Conservation (phyloP, 2,797 vertebrate species). For the Melanotaenia maccullochi region DNA sequence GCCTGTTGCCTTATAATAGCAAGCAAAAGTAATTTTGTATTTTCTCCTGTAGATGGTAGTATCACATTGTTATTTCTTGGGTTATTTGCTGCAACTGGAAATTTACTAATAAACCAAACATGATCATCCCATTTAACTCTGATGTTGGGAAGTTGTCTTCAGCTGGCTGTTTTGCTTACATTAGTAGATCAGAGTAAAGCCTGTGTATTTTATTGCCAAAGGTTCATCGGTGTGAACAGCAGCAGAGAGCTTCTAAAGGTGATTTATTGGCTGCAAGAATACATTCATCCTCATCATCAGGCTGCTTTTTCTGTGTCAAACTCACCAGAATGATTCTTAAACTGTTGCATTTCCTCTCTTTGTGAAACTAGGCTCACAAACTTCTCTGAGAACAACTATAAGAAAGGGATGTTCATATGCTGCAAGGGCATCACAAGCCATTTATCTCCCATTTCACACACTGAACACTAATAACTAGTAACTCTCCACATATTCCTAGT, state of each 20-base stretch:
- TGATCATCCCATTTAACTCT: neutral
- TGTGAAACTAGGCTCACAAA: neutral
- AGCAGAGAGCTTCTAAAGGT: conserved; percentile 1
- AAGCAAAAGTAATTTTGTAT: conserved; percentile 11
- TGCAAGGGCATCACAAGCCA: conserved; percentile 5
- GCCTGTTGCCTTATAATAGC: no score
- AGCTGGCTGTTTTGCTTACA: no score
- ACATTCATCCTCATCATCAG: neutral
- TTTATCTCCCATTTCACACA: conserved; percentile 19
- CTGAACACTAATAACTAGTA: conserved; percentile 17
- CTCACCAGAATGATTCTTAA: neutral
- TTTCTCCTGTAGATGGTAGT: conserved; percentile 51
- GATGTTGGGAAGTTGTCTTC: neutral
- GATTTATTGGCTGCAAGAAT: conserved; percentile 6
- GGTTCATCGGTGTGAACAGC: neutral
- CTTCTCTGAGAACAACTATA: conserved; percentile 3
- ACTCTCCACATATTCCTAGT: neutral
- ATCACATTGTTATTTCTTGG: conserved; percentile 7
- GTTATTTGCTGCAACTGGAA: neutral
- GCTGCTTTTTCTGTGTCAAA: conserved; percentile 12
- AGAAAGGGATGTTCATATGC: neutral
- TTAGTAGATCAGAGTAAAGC: no score
- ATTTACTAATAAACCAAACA: neutral
- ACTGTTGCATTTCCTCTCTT: neutral
- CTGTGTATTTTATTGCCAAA: neutral